Evolutionary conservation across 2,797 vertebrate species (phyloP).

Genomic region (Cephalopachus bancanus): DNA sequence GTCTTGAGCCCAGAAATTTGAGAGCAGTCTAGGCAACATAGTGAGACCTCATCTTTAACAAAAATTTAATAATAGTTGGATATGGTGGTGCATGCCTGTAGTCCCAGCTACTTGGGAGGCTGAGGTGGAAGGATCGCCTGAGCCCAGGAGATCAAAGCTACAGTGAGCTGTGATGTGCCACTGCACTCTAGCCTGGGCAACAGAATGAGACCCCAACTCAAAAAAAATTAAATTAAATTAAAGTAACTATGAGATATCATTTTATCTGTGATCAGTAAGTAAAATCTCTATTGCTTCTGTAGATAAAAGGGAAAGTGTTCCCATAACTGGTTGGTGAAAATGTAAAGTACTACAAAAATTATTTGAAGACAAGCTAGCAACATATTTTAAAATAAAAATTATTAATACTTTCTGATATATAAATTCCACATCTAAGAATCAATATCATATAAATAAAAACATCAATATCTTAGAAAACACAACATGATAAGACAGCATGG

Average conservation of each 20-base stretch:
- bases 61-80: no score
- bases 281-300: background rate
- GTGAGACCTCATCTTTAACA: no score
- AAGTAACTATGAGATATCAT: background rate
- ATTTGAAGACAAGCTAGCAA: background rate
- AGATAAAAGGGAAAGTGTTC: background rate
- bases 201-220: no score
- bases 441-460: background rate
- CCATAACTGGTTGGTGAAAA: background rate
- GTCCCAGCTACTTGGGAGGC: no score
- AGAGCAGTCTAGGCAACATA: no score
- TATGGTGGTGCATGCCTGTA: no score
- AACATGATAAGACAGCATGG: background rate
- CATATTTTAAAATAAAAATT: background rate
- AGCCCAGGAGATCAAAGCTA: no score
- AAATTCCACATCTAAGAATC: background rate
- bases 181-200: no score
- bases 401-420: background rate
- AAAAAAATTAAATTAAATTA: background rate
- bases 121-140: no score
- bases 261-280: background rate
- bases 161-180: no score
- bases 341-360: constrained; percentile 25
- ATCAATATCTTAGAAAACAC: constrained; percentile 36
- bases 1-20: no score